phyloP scores from a whole-genome alignment of 2,113 vertebrate species.

The Sinocyclocheilus maitianheensis region DNA sequence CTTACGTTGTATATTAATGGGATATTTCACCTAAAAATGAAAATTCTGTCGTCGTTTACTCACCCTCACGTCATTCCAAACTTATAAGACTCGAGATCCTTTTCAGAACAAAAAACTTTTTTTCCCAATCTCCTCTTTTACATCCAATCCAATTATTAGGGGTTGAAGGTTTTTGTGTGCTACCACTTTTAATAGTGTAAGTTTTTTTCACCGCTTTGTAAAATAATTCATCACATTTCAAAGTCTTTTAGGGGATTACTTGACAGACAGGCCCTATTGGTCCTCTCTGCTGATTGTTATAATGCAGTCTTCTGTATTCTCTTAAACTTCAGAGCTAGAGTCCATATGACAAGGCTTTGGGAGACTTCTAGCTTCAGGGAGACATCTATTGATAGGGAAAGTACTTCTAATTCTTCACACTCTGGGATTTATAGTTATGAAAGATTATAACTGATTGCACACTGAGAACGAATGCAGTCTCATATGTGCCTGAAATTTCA shows the following conservation, averaged over 20 bases:
- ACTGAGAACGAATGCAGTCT: not conserved
- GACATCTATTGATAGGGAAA: not conserved
- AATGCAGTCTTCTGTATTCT: not conserved
- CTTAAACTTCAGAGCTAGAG: not conserved
- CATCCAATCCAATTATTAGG: no score
- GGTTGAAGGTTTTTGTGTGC: not conserved
- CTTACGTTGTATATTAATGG: not conserved
- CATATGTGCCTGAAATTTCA: not conserved
- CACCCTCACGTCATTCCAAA: not conserved
- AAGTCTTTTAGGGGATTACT: not conserved
- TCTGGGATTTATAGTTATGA: not conserved
- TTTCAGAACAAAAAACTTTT: no score
- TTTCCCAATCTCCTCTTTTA: no score
- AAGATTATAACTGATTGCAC: no score
- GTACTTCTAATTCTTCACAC: not conserved
- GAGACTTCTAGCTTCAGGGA: not conserved
- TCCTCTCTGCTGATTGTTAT: slow-evolving; percentile 3
- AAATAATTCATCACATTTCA: not conserved
- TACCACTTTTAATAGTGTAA: not conserved
- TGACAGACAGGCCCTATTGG: not conserved
- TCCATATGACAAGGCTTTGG: not conserved
- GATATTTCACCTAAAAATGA: not conserved
- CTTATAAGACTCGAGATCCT: not conserved
- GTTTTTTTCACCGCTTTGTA: not conserved
- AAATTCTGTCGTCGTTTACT: not conserved